Base-by-base conservation (phyloP, 1,140 invertebrate species). In the Manduca sexta region DNA sequence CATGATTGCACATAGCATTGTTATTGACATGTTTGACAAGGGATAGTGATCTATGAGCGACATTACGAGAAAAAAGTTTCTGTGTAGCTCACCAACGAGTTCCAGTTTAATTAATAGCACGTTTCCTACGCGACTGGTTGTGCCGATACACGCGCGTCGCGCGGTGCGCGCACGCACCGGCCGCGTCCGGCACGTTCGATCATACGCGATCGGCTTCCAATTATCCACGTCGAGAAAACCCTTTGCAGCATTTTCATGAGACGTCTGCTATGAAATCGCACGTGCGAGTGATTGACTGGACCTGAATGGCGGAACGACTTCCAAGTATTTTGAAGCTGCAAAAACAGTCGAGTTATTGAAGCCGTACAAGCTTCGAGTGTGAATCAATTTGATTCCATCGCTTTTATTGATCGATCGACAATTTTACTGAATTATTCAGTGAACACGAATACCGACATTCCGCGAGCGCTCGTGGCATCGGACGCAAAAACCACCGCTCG, bases 401-500 rank as follows among this genome's bases (percentile, higher is more conserved):
- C 64, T 80, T 77, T 79, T 84, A 84, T 84, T 83, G 81, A 84
- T 83, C 69, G 81, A 84, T 84, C 67, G 79, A 69, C 69, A 75
- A 78, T 75, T 79, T 71, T 69, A 52, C 64, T 84, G 79, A 83
- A 84, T 84, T 71, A 84, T 84, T 81, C 81, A 84, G 56, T 56
- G 75, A 63, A 83, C 75, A 84, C 72, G 74, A 78, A 76, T 74
- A 77, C 69, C 71, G 69, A 67, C 74, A 81, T 82, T 72, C 81
- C 69, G 34, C 39, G 21, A 17, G 42, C 57, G 63, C 77, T 78
- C 69, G 70, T 77, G 71, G 68, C 63, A 60, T 47, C 42, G 35
- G 16, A 34, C 31, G 46, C 64, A 80, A 81, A 79, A 82, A 84
- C 49, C 41, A 13, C 35, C 39, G 51, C 49, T 59, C 58, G 60